Evolutionary conservation across 2,113 vertebrate species (phyloP), one percentile per base, ranked within the genome.

Genomic region (Oryzias curvinotus): DNA sequence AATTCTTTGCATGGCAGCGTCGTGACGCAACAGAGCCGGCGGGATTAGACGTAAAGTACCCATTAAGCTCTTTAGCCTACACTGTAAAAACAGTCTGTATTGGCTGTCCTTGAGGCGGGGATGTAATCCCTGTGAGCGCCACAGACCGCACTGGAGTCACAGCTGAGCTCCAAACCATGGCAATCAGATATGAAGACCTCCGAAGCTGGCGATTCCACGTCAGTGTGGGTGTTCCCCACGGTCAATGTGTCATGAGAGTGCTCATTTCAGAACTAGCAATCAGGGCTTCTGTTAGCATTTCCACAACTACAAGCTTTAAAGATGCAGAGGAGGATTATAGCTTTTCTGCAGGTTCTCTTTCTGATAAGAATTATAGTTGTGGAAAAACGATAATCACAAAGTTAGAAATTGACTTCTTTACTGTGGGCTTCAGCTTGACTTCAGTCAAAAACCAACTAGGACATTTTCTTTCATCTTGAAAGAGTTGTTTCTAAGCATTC

Each of bases 41-140:
- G 50, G 59, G 83, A 82, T 90, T 90, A 90, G 48, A 14, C 62
- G 57, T 63, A 63, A 67, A 63, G 73, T 62, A 58, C 59, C 68
- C 67, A 57, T 57, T 79, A 83, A 87, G 77, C 82, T 81, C 85
- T 85, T 82, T 57, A 51, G 66, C 85, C 89, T 60, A 68, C 64
- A 82, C 78, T 75, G 65, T 81, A 44, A 67, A 58, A 18, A 59
- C 65, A 59, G 62, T 62, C 79, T 61, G 10, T 57, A 2, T 14
- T 28, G 53, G 72, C 56, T 55, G 62, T 73, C 58, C 70, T 65
- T 25, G 77, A 47, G 68, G 67, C n/a, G 1, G 61, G 52, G 70
- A 61, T 52, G 41, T 80, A 86, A 88, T 89, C 84, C 78, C 50
- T 14, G 44, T 48, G 8, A 51, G 42, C 4, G 3, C 65, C 50